Evolutionary conservation across 1,140 invertebrate species (phyloP).

Genomic region (Drosophila ohnishii): DNA sequence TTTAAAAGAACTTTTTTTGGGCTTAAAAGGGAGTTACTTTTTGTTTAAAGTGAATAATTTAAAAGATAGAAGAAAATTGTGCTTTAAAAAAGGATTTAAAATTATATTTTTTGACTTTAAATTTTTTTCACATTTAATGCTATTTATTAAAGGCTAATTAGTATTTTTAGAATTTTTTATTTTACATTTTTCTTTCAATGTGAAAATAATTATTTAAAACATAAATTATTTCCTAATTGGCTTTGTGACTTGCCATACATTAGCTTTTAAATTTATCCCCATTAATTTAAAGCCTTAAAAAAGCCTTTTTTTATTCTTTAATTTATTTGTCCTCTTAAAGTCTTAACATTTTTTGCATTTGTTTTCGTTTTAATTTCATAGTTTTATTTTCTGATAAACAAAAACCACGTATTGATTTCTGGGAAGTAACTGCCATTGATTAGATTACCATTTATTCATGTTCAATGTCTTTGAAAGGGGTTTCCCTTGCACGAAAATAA

Average conservation of each 20-base stretch:
- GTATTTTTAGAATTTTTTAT: too few species aligned
- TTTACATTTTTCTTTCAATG: neutral
- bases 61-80: neutral
- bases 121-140: too few species aligned
- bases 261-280: neutral
- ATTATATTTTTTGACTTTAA: too few species aligned
- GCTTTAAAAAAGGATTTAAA: too few species aligned
- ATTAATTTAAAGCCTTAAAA: neutral
- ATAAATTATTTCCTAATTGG: neutral
- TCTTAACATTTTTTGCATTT: too few species aligned
- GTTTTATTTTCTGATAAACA: neutral
- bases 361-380: neutral
- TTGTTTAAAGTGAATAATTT: neutral
- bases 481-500: conserved; percentile 4
- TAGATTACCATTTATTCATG: neutral
- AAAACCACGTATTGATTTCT: conserved; percentile 9
- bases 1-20: neutral
- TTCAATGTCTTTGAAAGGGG: neutral
- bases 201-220: too few species aligned
- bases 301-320: neutral
- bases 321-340: neutral
- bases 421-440: conserved; percentile 15
- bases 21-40: neutral
- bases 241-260: neutral
- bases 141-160: neutral